Evolutionary conservation across 2,797 vertebrate species (phyloP).

Genomic region (Pantherophis vulpinus): DNA sequence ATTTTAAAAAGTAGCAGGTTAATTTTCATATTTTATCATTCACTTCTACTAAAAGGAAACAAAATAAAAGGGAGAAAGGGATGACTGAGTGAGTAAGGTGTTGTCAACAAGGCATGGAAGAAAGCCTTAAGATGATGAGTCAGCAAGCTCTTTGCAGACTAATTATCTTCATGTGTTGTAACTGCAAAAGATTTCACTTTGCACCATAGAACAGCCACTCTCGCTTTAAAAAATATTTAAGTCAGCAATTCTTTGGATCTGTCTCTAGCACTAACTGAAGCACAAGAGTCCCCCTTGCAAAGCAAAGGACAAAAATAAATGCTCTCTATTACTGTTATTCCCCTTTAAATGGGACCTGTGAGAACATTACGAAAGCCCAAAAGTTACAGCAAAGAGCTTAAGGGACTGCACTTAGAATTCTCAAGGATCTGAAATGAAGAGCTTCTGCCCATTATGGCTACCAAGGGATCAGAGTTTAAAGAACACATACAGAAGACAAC

Average conservation of each 20-base stretch:
- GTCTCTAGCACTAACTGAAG: not conserved
- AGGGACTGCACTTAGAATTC: not conserved
- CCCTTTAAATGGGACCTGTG: conserved; percentile 1
- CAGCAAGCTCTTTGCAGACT: not conserved
- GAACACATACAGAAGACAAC: not conserved
- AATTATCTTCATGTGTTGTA: not conserved
- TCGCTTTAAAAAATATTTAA: not conserved
- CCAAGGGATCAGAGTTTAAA: not conserved
- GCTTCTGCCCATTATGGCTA: conserved; percentile 8
- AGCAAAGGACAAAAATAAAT: not conserved
- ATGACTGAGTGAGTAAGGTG: not conserved
- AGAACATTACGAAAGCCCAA: not conserved
- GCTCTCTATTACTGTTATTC: not conserved
- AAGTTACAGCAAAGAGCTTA: not conserved
- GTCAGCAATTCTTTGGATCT: not conserved
- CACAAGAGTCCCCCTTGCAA: not conserved
- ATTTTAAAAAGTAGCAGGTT: not conserved
- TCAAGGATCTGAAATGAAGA: not conserved
- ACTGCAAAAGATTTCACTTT: not conserved
- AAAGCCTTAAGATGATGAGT: not conserved
- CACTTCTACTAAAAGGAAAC: not conserved
- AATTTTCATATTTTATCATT: not conserved
- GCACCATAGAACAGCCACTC: not conserved
- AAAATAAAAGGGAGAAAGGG: not conserved
- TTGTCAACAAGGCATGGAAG: not conserved